A percentile compares a stretch with the other conserved stretches of the same genome.
phyloP scores from a whole-genome alignment of 2,113 vertebrate species.

The Burhinus bistriatus region DNA sequence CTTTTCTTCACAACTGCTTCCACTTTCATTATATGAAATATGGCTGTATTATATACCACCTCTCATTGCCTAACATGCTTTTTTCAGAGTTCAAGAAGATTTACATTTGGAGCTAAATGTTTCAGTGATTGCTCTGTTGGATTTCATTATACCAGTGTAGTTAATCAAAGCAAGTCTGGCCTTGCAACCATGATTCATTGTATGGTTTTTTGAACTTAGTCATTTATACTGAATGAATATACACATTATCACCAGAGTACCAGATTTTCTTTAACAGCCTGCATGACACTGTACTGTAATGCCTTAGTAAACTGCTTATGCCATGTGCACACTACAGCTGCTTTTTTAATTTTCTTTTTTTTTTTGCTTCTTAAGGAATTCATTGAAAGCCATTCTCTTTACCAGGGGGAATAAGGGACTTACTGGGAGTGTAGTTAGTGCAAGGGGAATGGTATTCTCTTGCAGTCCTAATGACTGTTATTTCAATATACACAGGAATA shows the following conservation, averaged over 20 bases:
- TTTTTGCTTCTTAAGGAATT: conserved; percentile 11
- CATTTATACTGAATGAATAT: conserved; percentile 78
- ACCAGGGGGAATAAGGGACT: neutral
- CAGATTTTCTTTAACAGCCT: conserved; percentile 68
- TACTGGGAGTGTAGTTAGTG: neutral
- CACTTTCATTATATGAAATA: conserved; percentile 75
- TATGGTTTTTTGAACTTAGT: conserved; percentile 75
- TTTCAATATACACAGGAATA: neutral
- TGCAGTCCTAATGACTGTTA: neutral
- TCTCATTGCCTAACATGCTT: conserved; percentile 71
- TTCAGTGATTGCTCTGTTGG: conserved; percentile 83
- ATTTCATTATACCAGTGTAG: conserved; percentile 79
- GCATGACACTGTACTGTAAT: conserved; percentile 54
- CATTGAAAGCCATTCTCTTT: conserved; percentile 12
- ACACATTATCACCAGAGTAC: conserved; percentile 72
- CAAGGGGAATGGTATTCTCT: neutral
- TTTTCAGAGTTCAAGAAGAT: conserved; percentile 80
- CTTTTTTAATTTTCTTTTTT: neutral
- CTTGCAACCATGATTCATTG: conserved; percentile 77
- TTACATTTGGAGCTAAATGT: conserved; percentile 83
- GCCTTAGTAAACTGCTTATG: conserved; percentile 62
- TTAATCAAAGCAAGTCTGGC: conserved; percentile 81
- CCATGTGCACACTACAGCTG: neutral
- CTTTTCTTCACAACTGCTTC: conserved; percentile 68
- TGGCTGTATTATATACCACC: conserved; percentile 71